Percentiles rank a stretch among this genome's conserved stretches.
Conservation (phyloP, 2,797 vertebrate species). For the Setipinna tenuifilis region DNA sequence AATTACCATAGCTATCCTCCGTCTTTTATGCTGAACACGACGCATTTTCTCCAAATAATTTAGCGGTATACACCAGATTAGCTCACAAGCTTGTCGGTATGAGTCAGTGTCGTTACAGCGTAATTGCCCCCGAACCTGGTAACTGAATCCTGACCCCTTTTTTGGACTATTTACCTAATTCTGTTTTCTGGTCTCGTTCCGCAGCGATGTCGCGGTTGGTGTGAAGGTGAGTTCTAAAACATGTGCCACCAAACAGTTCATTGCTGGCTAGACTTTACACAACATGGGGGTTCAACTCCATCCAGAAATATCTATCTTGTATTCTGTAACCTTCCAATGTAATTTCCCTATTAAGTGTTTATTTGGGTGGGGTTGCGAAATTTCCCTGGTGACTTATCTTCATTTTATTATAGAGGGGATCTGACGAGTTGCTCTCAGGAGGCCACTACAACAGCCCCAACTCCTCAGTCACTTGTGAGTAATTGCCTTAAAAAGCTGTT, state of each 20-base stretch:
- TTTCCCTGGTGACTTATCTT: not conserved
- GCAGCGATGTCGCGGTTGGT: conserved; percentile 89
- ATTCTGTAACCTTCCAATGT: too few species aligned
- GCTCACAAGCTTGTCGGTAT: not conserved
- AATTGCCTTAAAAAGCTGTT: not conserved
- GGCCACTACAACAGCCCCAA: conserved; percentile 94
- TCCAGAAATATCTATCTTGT: too few species aligned
- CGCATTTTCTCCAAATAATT: not conserved
- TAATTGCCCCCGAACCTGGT: not conserved
- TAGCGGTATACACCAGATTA: not conserved
- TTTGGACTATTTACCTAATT: not conserved
- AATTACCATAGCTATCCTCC: not conserved
- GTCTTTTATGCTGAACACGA: not conserved
- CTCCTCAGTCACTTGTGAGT: conserved; percentile 86
- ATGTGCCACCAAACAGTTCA: not conserved
- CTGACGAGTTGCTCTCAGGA: conserved; percentile 94
- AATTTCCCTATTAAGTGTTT: too few species aligned
- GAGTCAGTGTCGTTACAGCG: not conserved
- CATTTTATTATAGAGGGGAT: conserved; percentile 85
- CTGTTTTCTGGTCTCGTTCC: conserved; percentile 62
- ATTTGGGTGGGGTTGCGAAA: too few species aligned
- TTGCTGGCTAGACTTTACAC: conserved; percentile 26
- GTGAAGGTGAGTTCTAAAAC: conserved; percentile 80
- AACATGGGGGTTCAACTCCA: too few species aligned
- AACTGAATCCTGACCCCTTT: not conserved